These are phyloP conservation scores for Verasper variegatus DNA, from an alignment of 2,113 vertebrate genomes.

Conservation along the genomic window DNA sequence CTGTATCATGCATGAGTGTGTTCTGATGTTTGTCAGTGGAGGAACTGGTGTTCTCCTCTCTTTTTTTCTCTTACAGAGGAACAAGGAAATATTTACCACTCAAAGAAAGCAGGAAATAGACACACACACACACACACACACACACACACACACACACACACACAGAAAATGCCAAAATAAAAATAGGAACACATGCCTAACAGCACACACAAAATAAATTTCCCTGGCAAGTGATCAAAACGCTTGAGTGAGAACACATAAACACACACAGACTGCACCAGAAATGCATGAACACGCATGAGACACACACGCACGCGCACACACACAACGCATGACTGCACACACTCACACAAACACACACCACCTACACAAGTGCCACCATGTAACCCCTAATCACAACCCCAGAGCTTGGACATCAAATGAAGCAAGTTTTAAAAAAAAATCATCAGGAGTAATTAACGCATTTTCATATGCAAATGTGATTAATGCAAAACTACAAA, in stretches of 20 bases:
- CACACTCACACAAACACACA: constrained; percentile 33
- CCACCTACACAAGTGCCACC: constrained; percentile 76
- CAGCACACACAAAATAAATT: constrained; percentile 79
- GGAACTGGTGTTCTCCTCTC: constrained; percentile 1
- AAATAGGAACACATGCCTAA: constrained; percentile 64
- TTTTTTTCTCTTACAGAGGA: constrained; percentile 32
- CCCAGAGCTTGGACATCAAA: constrained; percentile 98
- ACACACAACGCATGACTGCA: neutral
- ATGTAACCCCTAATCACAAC: constrained; percentile 86
- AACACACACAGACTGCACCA: constrained; percentile 66
- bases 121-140: neutral
- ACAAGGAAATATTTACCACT: constrained; percentile 54
- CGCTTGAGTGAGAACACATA: constrained; percentile 69
- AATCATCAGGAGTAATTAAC: constrained; percentile 99
- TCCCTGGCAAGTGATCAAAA: constrained; percentile 83
- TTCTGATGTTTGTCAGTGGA: constrained; percentile 26
- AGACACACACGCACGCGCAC: constrained; percentile 1
- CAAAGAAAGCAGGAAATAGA: constrained; percentile 25
- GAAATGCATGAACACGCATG: constrained; percentile 27
- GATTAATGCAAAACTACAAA: constrained; percentile 99
- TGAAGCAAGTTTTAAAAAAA: constrained; percentile 93
- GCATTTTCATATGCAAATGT: constrained; percentile 99
- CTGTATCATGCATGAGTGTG: constrained; percentile 8
- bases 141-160: neutral
- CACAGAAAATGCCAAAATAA: constrained; percentile 28